Conservation (phyloP, 2,113 vertebrate genomes). For the Crotalus viridis region DNA sequence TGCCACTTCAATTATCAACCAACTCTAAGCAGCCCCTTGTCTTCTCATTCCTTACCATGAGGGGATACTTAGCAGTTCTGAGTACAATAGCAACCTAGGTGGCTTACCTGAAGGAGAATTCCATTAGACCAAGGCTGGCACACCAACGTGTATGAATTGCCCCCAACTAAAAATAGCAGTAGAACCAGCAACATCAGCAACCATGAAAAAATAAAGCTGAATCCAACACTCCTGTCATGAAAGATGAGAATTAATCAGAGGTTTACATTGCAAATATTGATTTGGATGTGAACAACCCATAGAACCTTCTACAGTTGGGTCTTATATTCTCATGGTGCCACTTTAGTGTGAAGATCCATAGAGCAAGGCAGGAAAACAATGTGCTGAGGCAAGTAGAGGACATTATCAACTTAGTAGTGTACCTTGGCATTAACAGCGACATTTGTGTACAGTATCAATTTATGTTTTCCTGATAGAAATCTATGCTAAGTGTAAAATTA, state of each 20-base stretch:
- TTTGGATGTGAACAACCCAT: not conserved
- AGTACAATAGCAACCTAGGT: too few relatives aligned
- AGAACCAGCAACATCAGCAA: conserved; percentile 81
- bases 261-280: fast-evolving
- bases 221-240: conserved; percentile 74
- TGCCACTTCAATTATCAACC: not conserved
- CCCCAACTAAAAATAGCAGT: conserved; percentile 76
- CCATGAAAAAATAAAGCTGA: conserved; percentile 89
- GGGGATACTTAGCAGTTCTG: not conserved
- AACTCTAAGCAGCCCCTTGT: not conserved
- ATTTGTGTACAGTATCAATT: not conserved
- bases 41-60: not conserved
- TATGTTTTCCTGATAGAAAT: not conserved
- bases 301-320: not conserved
- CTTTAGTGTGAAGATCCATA: not conserved
- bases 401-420: not conserved
- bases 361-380: not conserved
- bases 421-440: not conserved
- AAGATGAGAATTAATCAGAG: conserved; percentile 1
- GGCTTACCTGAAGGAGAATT: conserved; percentile 76
- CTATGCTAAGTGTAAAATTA: not conserved
- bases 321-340: not conserved
- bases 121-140: conserved; percentile 76
- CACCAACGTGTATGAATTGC: conserved; percentile 73
- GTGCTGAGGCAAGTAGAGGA: not conserved